Percentiles rank a stretch among this genome's conserved stretches.
These are phyloP conservation scores for Dendropsophus ebraccatus DNA, from an alignment of 2,113 vertebrate genomes.

Conservation along the genomic window DNA sequence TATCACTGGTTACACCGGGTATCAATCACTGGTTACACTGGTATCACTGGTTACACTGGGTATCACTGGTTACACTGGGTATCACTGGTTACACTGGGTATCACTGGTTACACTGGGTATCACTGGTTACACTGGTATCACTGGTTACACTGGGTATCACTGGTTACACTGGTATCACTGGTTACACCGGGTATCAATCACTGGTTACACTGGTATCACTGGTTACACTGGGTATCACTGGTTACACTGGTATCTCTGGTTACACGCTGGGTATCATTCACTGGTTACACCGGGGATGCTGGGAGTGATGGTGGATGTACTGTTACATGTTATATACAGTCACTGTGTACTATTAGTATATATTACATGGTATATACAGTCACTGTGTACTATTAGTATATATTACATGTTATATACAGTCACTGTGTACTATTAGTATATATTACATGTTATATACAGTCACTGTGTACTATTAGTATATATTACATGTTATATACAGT, in stretches of 20 bases:
- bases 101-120: not conserved
- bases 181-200: too few relatives aligned
- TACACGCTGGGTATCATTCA: not conserved
- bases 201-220: not conserved
- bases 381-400: too few relatives aligned
- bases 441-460: too few relatives aligned
- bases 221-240: not conserved
- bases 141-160: not conserved
- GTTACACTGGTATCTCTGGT: too few relatives aligned
- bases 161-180: not conserved
- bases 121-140: not conserved
- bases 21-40: not conserved
- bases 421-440: too few relatives aligned
- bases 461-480: too few relatives aligned
- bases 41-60: not conserved
- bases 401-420: too few relatives aligned
- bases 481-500: too few relatives aligned
- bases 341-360: too few relatives aligned
- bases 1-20: not conserved
- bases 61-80: not conserved
- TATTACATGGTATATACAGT: too few relatives aligned
- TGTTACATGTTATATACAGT: too few relatives aligned
- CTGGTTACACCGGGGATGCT: not conserved
- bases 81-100: not conserved
- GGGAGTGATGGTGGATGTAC: too few relatives aligned